Conservation (phyloP, 2,113 vertebrate genomes). For the Hydrochoerus hydrochaeris region DNA sequence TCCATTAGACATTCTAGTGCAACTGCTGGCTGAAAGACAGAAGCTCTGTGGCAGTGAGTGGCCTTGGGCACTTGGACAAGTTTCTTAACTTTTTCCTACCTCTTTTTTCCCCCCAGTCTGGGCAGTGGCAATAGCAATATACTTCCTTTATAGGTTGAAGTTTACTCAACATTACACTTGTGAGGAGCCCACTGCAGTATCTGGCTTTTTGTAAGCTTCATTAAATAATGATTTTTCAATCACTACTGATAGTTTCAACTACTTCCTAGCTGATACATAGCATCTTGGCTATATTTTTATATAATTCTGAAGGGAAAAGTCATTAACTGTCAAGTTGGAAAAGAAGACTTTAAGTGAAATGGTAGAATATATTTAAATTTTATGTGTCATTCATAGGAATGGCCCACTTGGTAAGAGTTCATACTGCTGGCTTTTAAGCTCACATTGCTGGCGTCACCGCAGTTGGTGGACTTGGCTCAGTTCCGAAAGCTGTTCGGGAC, state of each 20-base stretch:
- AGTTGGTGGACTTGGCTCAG: not conserved
- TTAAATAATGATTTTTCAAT: conserved; percentile 1
- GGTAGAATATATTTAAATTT: not conserved
- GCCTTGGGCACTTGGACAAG: not conserved
- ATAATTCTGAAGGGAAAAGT: not conserved
- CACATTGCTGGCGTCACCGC: not conserved
- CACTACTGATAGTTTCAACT: not conserved
- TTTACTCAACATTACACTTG: not conserved
- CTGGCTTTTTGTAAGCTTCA: not conserved
- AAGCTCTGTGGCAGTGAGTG: not conserved
- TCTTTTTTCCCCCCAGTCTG: not conserved
- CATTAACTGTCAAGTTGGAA: not conserved
- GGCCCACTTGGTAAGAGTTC: not conserved
- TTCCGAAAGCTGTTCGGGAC: not conserved
- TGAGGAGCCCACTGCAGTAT: not conserved
- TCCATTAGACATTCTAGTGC: not conserved
- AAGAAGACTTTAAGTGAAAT: not conserved
- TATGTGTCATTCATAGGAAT: not conserved
- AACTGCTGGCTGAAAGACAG: not conserved
- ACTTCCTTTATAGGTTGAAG: not conserved
- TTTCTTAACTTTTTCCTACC: not conserved
- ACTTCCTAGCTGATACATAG: not conserved
- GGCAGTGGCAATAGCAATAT: not conserved
- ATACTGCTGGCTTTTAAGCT: not conserved
- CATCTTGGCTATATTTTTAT: not conserved